phyloP scores from a whole-genome alignment of 2,113 vertebrate genomes.

The Pelecanus crispus region DNA sequence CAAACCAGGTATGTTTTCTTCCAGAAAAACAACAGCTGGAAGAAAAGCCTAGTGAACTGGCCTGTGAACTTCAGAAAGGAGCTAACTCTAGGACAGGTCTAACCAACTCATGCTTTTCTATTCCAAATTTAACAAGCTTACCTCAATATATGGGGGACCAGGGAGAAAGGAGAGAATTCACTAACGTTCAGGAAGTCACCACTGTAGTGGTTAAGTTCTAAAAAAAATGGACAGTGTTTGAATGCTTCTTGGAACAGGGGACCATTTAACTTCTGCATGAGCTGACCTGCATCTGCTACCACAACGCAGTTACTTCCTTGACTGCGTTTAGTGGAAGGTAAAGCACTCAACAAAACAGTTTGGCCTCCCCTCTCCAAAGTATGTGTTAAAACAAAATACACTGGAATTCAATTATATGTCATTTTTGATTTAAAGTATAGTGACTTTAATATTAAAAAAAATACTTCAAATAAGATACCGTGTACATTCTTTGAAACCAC shows the following conservation, averaged over 20 bases:
- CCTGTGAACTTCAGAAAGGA: background rate
- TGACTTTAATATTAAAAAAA: conserved; percentile 33
- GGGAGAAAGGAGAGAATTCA: background rate
- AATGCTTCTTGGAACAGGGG: background rate
- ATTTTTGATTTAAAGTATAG: background rate
- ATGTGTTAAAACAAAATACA: background rate
- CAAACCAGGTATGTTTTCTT: background rate
- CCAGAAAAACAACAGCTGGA: background rate
- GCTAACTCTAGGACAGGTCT: conserved; percentile 20
- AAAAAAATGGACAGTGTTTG: background rate
- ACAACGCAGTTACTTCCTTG: background rate
- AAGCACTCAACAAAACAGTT: background rate
- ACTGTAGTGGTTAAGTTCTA: background rate
- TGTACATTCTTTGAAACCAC: background rate
- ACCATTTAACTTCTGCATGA: background rate
- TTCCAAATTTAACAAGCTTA: conserved; percentile 12
- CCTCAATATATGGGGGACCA: background rate
- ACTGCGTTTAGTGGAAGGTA: background rate
- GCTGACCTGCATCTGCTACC: background rate
- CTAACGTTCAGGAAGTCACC: background rate
- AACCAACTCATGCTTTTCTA: background rate
- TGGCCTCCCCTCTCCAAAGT: background rate
- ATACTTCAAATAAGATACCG: background rate
- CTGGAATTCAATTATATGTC: background rate
- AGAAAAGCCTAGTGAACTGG: background rate